Evolutionary conservation across 2,888 invertebrate species (phyloP), one percentile per base, ranked within the genome.

Genomic region (Calliphora vomitoria): DNA sequence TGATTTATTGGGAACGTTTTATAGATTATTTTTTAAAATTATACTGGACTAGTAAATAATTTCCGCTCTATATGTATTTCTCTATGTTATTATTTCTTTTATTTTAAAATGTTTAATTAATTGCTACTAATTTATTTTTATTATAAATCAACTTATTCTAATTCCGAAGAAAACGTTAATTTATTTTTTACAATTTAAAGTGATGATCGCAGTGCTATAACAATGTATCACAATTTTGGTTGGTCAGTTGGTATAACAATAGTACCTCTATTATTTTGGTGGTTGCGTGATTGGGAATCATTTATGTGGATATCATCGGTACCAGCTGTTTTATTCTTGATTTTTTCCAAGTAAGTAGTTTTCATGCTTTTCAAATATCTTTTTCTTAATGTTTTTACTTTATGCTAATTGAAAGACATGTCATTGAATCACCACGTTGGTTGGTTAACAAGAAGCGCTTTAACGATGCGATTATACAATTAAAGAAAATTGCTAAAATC

Each of bases 341-440:
- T 94, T 87, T 93, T 94, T 82, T 92, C 92, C 89, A 94, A 92
- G 95, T 95, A 93, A 93, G 93, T 89, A 31, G n/a, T 31, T 47
- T 20, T 3, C 18, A 62, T n/a, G 47, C 6, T 31, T 38, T 41
- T 25, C 5, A 64, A 80, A 11, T 74, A 15, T 75, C 47, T 44
- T 66, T 76, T 4, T 50, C 11, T 13, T 25, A 13, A 25, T 15
- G 75, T 85, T 35, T 53, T 62, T 20, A 4, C 31, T 66, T 58
- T 58, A 44, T 79, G 72, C 53, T 69, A 15, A 76, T 64, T 75
- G 60, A 82, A 90, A 96, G 95, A 92, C 94, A 94, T 90, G 93
- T 95, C 90, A 95, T 95, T 87, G 96, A 96, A 93, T 96, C 96
- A 64, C 96, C 96, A 4, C 94, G 95, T 86, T 96, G 96, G 96